A percentile compares a stretch with the other conserved stretches of the same genome.
phyloP scores from a whole-genome alignment of 23 tunicate species.

The Pegea sp. region DNA sequence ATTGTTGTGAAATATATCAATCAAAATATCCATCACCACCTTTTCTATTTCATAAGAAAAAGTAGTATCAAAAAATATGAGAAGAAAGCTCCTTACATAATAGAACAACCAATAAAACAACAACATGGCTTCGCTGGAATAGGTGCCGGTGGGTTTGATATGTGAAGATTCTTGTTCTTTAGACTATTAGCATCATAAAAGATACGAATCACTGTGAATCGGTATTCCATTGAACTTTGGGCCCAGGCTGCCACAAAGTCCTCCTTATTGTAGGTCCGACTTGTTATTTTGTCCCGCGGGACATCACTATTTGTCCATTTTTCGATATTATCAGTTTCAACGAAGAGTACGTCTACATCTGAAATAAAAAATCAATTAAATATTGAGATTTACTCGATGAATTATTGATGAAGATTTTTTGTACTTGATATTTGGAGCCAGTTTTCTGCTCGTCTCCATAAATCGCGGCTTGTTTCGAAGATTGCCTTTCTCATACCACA shows the following conservation, averaged over 20 bases:
- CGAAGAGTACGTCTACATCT: conserved; percentile 40
- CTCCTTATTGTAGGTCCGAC: conserved; percentile 54
- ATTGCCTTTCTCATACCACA: conserved; percentile 42
- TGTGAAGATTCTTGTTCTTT: background rate
- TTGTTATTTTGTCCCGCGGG: conserved; percentile 5
- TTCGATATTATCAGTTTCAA: conserved; percentile 52
- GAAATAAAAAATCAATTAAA: background rate
- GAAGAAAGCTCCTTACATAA: conserved; percentile 21
- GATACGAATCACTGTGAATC: conserved; percentile 7
- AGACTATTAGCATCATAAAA: background rate
- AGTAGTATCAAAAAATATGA: no score
- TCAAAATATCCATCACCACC: no score
- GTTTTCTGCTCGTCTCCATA: conserved; percentile 17
- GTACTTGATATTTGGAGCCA: conserved; percentile 33
- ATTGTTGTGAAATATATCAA: no score
- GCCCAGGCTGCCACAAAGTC: conserved; percentile 9
- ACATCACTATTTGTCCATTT: conserved; percentile 20
- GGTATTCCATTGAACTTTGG: conserved; percentile 24
- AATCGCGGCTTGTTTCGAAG: conserved; percentile 19
- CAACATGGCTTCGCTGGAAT: conserved; percentile 19
- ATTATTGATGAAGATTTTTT: no score
- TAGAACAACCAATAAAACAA: conserved; percentile 53
- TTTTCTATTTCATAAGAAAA: no score
- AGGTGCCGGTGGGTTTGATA: conserved; percentile 9
- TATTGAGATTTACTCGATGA: background rate